Evolutionary conservation across 2,888 invertebrate species (phyloP), one percentile per base, ranked within the genome.

Genomic region (Acleris laterana): DNA sequence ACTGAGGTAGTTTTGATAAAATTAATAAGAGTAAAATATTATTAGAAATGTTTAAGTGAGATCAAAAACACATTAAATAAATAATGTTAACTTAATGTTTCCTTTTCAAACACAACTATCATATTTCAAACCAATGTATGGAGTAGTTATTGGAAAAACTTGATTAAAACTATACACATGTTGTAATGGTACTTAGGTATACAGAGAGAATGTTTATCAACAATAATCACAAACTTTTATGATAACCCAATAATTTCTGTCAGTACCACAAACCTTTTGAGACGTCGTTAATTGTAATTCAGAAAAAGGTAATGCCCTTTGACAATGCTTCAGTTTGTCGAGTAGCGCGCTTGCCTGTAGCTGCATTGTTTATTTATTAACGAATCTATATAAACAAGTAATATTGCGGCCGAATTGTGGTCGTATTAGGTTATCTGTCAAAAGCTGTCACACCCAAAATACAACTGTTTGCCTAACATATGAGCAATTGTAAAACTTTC

Each of bases 201-300:
- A 38, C 13, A 13, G 38, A 38, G 11, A n/a, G 44, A 56, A 9
- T 62, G 53, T 67, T 67, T 59, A 62, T 62, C 62, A 69, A 57
- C 62, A 58, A 53, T 55, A 42, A 63, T 58, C 19, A 20, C 42
- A 28, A 63, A 62, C 48, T 59, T 49, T 28, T 53, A 57, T 56
- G 19, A 38, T 19, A 28, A 19, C 50, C 16, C 32, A 53, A 53
- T 53, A 49, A 46, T 11, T 44, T 28, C 19, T 53, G 48, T 57
- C 19, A 60, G 42, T 32, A 28, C 48, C 68, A 76, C 73, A 73
- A 85, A 96, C 96, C 95, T 96, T 96, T 89, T 96, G 96, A 62
- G 95, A 95, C 72, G 95, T 94, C 71, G 95, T 94, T 74, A 96
- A 85, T 68, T 94, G 90, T 73, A 95, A 86, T 79, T 94, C 86